These are phyloP conservation scores for Melipona beecheii DNA, from an alignment of 2,888 invertebrate species.

Conservation along the genomic window DNA sequence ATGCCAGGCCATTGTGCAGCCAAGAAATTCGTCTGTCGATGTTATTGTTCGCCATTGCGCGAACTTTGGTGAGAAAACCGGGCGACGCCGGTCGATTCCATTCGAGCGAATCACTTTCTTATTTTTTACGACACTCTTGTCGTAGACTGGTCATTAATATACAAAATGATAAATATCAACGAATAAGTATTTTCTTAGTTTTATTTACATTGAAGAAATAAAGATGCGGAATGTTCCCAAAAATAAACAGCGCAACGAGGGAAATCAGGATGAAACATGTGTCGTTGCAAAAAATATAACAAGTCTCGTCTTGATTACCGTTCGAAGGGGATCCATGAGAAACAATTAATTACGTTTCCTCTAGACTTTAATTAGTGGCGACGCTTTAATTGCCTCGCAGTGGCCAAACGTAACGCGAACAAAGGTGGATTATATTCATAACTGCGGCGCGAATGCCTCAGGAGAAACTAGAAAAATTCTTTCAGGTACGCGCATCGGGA, in stretches of 20 bases:
- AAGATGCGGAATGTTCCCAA: too few relatives aligned
- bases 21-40: slow-evolving; percentile 40
- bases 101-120: neutral
- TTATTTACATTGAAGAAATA: too few relatives aligned
- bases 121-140: neutral
- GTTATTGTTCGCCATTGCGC: slow-evolving; percentile 38
- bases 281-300: too few relatives aligned
- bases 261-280: too few relatives aligned
- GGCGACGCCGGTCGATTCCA: neutral
- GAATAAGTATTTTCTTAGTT: too few relatives aligned
- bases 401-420: neutral
- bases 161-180: too few relatives aligned
- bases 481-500: slow-evolving; percentile 70
- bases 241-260: too few relatives aligned
- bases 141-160: neutral
- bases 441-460: slow-evolving; percentile 7
- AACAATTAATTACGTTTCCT: neutral
- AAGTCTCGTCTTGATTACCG: neutral
- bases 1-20: slow-evolving; percentile 60
- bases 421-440: slow-evolving; percentile 20
- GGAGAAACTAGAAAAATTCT: slow-evolving; percentile 66
- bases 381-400: neutral
- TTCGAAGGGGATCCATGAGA: neutral
- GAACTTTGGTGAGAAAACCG: slow-evolving; percentile 11
- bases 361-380: neutral